Evolutionary conservation across 2,113 vertebrate genomes (phyloP), one percentile per base, ranked within the genome.

Genomic region (Rhinichthys klamathensis): DNA sequence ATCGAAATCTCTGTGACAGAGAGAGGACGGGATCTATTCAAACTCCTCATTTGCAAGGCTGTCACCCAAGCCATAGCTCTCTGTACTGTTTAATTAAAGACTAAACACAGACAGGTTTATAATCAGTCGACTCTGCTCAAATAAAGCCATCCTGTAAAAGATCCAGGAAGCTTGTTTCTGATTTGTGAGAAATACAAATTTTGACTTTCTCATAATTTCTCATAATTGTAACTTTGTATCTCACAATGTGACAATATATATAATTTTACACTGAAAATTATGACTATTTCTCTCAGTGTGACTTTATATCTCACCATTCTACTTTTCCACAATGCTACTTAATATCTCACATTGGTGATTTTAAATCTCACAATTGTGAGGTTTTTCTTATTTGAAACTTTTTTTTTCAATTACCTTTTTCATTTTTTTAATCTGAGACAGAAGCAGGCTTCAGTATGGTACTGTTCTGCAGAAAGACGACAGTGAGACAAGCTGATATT

Each of bases 61-160:
- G 87, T 87, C 80, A 87, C 82, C 35, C 25, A 69, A 84, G 79
- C 63, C 84, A 61, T 93, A 94, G 95, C 95, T 96, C 95, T 95
- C 95, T 96, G 96, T 97, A 96, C 96, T 96, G 95, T 96, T 96
- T 97, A 96, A 97, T 97, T 97, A 97, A 94, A 95, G 95, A 94
- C 95, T 95, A 94, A 96, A 96, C 95, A 95, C 95, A 41, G 95
- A 95, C 65, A 93, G 94, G 95, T 94, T 94, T 93, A 73, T 93
- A 95, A 94, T 95, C 95, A 95, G 92, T 94, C 95, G 80, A 67
- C 80, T 79, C 80, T 41, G 32, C 81, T 76, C 94, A 94, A 94
- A 95, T 95, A 93, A 94, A 93, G 94, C 92, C 93, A 90, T 92
- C 92, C 90, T 88, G 91, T 89, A 93, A 41, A 41, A 93, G 90